Evolutionary conservation across 2,888 invertebrate species (phyloP).

Genomic region (Eurois occulta): DNA sequence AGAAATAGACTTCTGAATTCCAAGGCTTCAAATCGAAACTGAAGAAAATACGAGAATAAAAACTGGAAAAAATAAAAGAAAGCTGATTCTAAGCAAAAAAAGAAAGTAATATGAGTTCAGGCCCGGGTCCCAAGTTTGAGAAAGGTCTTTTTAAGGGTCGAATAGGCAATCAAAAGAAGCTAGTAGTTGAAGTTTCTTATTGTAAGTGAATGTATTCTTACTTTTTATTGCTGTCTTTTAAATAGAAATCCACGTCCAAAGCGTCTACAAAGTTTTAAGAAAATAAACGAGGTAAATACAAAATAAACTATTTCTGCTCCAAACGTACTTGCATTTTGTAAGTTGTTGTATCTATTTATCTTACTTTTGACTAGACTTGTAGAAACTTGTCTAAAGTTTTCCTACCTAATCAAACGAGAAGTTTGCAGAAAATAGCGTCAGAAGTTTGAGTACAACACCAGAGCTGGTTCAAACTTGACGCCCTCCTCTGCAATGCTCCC

Average conservation of each 20-base stretch:
- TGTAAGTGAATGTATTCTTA: slow-evolving; percentile 42
- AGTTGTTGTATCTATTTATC: slow-evolving; percentile 70
- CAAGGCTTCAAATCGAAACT: slow-evolving; percentile 2
- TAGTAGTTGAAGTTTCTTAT: slow-evolving; percentile 37
- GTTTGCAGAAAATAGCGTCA: slow-evolving; percentile 83
- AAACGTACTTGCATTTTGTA: slow-evolving; percentile 57
- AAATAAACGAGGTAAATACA: slow-evolving; percentile 43
- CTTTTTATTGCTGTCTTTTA: slow-evolving; percentile 48
- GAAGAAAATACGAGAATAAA: slow-evolving; percentile 20
- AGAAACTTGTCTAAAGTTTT: slow-evolving; percentile 74
- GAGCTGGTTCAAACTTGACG: slow-evolving; percentile 72
- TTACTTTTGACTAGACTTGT: slow-evolving; percentile 69
- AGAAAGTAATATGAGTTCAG: slow-evolving; percentile 61
- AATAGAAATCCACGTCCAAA: slow-evolving; percentile 38
- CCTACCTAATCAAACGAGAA: slow-evolving; percentile 84
- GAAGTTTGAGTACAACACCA: slow-evolving; percentile 78
- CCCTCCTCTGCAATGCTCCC: slow-evolving; percentile 68
- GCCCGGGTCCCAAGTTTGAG: slow-evolving; percentile 41
- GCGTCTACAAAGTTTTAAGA: slow-evolving; percentile 42
- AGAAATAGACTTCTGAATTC: slow-evolving; percentile 7
- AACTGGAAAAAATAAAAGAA: slow-evolving; percentile 43
- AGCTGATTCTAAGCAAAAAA: slow-evolving; percentile 28
- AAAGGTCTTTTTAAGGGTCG: slow-evolving; percentile 61
- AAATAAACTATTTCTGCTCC: slow-evolving; percentile 38
- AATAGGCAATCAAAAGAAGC: slow-evolving; percentile 59